These are phyloP conservation scores for Oreochromis spilurus DNA, from an alignment of 2,113 vertebrate species.

Conservation along the genomic window DNA sequence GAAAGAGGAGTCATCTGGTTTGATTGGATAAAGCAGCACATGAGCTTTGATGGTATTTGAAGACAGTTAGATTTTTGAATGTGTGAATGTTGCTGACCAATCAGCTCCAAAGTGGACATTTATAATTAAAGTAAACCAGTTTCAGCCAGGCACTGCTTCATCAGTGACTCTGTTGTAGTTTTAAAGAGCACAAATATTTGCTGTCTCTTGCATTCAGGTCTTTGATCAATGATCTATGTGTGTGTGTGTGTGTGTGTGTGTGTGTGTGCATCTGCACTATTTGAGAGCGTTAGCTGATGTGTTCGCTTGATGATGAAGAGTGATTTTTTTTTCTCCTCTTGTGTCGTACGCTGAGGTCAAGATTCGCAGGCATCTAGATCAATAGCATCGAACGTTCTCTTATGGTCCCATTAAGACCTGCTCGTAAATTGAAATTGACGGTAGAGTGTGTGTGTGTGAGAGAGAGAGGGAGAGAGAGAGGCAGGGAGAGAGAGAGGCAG, in stretches of 20 bases:
- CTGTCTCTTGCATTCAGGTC: slow-evolving; percentile 45
- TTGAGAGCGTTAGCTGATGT: slow-evolving; percentile 21
- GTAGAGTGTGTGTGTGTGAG: background rate
- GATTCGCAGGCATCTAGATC: slow-evolving; percentile 60
- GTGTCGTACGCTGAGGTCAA: slow-evolving; percentile 52
- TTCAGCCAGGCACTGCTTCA: slow-evolving; percentile 9
- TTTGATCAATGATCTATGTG: slow-evolving; percentile 53
- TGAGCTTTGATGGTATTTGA: background rate
- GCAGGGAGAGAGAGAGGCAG: background rate
- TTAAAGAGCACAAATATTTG: slow-evolving; percentile 56
- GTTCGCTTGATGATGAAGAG: slow-evolving; percentile 57
- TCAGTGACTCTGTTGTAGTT: slow-evolving; percentile 25
- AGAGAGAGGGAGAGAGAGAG: slow-evolving; percentile 16
- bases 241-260: background rate
- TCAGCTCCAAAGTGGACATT: slow-evolving; percentile 6
- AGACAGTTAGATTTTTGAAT: background rate
- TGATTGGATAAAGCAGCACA: background rate
- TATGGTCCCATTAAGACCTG: slow-evolving; percentile 69
- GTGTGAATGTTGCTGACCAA: background rate
- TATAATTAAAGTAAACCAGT: slow-evolving; percentile 27
- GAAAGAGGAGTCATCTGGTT: background rate
- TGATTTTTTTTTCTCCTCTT: slow-evolving; percentile 31
- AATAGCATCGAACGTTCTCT: slow-evolving; percentile 66
- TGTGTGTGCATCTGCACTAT: background rate
- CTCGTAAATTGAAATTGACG: slow-evolving; percentile 72